Conservation (phyloP, 2,888 invertebrate genomes). For the Elysia crispata region DNA sequence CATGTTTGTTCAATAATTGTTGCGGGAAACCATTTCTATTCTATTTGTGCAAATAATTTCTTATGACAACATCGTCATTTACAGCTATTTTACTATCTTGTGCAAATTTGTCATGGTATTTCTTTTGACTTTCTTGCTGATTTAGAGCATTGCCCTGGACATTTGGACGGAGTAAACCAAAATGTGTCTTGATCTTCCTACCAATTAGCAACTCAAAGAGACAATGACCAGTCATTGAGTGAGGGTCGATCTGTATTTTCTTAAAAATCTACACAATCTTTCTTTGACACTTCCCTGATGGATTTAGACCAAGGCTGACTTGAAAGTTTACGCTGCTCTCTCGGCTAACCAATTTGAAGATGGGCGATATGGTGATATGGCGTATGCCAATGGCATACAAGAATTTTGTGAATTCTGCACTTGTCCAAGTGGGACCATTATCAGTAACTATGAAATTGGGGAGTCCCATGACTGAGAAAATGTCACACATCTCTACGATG, state of each 20-base stretch:
- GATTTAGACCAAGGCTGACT: background rate
- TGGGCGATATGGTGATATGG: conserved; percentile 57
- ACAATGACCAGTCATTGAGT: conserved; percentile 9
- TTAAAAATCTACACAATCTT: background rate
- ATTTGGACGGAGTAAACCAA: conserved; percentile 7
- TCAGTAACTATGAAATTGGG: conserved; percentile 54
- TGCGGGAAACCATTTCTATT: too few relatives aligned
- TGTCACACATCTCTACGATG: too few relatives aligned
- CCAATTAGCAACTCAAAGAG: conserved; percentile 25
- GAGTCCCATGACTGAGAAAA: too few relatives aligned
- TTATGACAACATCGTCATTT: too few relatives aligned
- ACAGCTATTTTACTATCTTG: too few relatives aligned
- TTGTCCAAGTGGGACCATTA: conserved; percentile 54
- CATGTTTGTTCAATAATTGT: too few relatives aligned
- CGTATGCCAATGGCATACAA: conserved; percentile 47
- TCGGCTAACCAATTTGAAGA: conserved; percentile 35
- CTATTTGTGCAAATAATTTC: too few relatives aligned
- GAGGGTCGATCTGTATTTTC: conserved; percentile 22
- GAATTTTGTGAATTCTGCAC: conserved; percentile 53
- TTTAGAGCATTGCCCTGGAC: background rate
- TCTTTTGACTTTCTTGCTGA: too few relatives aligned
- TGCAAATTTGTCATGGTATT: too few relatives aligned
- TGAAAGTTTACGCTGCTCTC: conserved; percentile 1
- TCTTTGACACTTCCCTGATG: background rate
- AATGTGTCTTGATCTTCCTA: background rate